phyloP scores from a whole-genome alignment of 2,113 vertebrate species.

The Phylloscopus whistleri region DNA sequence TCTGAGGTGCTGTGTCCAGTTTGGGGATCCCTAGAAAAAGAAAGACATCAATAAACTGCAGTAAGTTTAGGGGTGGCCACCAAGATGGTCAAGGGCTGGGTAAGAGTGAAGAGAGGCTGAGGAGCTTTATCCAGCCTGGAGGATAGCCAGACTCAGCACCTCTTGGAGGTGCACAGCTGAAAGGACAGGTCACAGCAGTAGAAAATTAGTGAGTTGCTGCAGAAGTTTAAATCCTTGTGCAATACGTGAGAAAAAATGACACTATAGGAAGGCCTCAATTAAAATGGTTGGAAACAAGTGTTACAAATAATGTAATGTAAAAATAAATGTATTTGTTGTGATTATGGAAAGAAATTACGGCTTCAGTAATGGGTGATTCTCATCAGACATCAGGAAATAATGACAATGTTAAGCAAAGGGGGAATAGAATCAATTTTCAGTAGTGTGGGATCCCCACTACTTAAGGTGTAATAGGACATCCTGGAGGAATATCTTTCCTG shows the following conservation, averaged over 20 bases:
- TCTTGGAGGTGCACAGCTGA: not conserved
- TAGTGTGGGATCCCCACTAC: not conserved
- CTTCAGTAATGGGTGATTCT: not conserved
- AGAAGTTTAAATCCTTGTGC: not conserved
- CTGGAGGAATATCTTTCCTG: not conserved
- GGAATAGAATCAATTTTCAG: not conserved
- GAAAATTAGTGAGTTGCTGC: not conserved
- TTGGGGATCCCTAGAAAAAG: not conserved
- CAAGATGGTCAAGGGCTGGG: not conserved
- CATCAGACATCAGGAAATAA: not conserved
- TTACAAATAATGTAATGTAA: not conserved
- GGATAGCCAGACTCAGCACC: not conserved
- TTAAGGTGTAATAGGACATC: not conserved
- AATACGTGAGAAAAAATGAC: not conserved
- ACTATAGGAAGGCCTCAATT: not conserved
- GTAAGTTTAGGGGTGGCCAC: not conserved
- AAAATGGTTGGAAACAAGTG: not conserved
- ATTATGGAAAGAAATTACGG: not conserved
- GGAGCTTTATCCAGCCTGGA: not conserved
- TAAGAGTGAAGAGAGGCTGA: not conserved
- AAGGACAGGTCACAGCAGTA: not conserved
- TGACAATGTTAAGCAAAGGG: accelerated
- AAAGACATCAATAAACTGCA: not conserved
- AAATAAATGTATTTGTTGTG: not conserved
- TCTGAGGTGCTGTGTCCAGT: not conserved